Evolutionary conservation across 2,113 vertebrate genomes (phyloP), one percentile per base, ranked within the genome.

Genomic region (Myiozetetes cayanensis): DNA sequence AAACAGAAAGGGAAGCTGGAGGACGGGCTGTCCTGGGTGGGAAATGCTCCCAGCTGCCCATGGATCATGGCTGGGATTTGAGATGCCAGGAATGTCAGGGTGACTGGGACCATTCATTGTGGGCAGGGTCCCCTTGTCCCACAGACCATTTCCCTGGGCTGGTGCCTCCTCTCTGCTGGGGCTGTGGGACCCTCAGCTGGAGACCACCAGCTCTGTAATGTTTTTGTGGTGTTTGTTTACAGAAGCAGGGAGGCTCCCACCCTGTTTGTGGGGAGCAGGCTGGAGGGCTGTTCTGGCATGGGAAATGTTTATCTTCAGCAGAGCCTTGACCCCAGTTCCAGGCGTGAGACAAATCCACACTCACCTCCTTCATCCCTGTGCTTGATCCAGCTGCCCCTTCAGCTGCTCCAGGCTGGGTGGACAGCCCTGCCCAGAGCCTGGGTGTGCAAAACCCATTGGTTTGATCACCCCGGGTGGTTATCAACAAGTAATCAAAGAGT

Each of bases 1-100:
- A 91, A 87, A 87, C 89, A 87, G 37, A 63, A 49, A 21, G 46
- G 4, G 23, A 43, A 47, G 37, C 59, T n/a, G 47, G 84, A 85
- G 78, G 43, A 77, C 2, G 0, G 7, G 37, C 19, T 85, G 78
- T 63, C 12, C 78, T 53, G 43, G 62, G 30, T 46, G 30, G 62
- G 77, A 71, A 37, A 20, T 2, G 13, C n/a, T 92, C 44, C 67
- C 16, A 18, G 50, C 77, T 75, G 33, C n/a, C 33, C 82, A 37
- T 37, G 5, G 11, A 6, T 22, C 2, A 2, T 0, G 0, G 56
- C 15, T 0, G 1, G 65, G 55, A 25, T 14, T 9, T 14, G 85
- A 61, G 10, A 21, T 37, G 4, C 4, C 3, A 1, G 27, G 44
- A 6, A 21, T 21, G 68, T 56, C 4, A 35, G 74, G 41, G 81